These are phyloP conservation scores for Platygyra sinensis DNA, from an alignment of 64 coral and sea anemone species.

Conservation along the genomic window DNA sequence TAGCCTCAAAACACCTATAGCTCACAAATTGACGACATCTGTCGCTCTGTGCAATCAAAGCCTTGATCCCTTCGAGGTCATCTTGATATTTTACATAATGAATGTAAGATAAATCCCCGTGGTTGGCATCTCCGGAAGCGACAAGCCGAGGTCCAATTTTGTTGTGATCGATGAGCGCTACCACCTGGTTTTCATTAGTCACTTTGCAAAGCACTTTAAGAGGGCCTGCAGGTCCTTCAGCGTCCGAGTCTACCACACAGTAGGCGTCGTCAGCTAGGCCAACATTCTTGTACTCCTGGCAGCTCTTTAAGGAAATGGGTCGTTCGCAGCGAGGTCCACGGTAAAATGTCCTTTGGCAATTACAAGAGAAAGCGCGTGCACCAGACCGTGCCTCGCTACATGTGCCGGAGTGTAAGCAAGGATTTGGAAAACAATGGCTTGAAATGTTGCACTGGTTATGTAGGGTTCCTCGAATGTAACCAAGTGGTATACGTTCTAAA, in stretches of 20 bases:
- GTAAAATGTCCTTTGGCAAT: slow-evolving; percentile 35
- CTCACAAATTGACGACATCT: slow-evolving; percentile 38
- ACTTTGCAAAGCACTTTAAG: slow-evolving; percentile 43
- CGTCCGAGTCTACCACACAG: slow-evolving; percentile 38
- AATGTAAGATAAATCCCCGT: no score
- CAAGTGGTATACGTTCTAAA: neutral
- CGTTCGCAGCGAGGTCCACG: no score
- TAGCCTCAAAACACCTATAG: slow-evolving; percentile 33
- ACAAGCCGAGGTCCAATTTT: no score
- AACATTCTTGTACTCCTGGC: slow-evolving; percentile 55
- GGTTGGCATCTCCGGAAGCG: no score
- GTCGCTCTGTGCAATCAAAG: slow-evolving; percentile 39
- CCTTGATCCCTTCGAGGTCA: neutral
- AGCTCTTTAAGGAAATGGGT: slow-evolving; percentile 13
- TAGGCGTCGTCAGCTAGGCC: slow-evolving; percentile 20
- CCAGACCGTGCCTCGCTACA: neutral
- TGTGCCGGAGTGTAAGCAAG: neutral
- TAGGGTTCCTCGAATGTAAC: no score
- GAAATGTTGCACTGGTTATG: neutral
- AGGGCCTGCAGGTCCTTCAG: neutral
- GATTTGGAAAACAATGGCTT: slow-evolving; percentile 41
- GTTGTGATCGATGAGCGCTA: slow-evolving; percentile 31
- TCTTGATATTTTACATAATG: no score
- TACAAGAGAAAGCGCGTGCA: neutral
- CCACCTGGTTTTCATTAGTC: neutral